These are phyloP conservation scores for Motacilla tschutschensis DNA, from an alignment of 2,113 vertebrate genomes.

Conservation along the genomic window DNA sequence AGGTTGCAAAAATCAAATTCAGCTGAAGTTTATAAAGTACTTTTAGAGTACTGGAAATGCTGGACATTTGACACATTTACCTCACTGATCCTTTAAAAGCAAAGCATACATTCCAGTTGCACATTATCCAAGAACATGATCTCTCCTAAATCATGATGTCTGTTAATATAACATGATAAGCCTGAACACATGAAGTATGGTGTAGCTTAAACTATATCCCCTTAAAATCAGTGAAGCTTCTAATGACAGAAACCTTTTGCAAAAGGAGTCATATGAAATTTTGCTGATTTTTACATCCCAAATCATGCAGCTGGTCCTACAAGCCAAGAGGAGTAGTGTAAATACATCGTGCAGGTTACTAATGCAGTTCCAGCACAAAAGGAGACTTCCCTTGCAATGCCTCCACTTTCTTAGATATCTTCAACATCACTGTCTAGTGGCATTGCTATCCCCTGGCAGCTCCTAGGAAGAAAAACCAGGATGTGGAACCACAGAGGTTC, in stretches of 20 bases:
- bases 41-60: background rate
- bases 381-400: background rate
- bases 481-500: background rate
- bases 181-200: background rate
- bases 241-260: background rate
- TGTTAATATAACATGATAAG: background rate
- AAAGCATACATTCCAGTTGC: background rate
- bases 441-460: background rate
- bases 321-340: background rate
- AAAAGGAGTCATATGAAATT: background rate
- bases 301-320: background rate
- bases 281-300: background rate
- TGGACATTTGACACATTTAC: background rate
- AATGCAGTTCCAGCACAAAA: background rate
- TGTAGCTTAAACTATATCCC: background rate
- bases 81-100: background rate
- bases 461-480: background rate
- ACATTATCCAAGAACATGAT: background rate
- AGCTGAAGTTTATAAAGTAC: background rate
- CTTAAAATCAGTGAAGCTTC: background rate
- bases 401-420: background rate
- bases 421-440: background rate
- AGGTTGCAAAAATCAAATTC: background rate
- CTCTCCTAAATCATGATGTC: background rate
- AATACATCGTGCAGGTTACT: background rate